Base-by-base conservation (phyloP, 2,888 invertebrate species). In the Adineta ricciae region DNA sequence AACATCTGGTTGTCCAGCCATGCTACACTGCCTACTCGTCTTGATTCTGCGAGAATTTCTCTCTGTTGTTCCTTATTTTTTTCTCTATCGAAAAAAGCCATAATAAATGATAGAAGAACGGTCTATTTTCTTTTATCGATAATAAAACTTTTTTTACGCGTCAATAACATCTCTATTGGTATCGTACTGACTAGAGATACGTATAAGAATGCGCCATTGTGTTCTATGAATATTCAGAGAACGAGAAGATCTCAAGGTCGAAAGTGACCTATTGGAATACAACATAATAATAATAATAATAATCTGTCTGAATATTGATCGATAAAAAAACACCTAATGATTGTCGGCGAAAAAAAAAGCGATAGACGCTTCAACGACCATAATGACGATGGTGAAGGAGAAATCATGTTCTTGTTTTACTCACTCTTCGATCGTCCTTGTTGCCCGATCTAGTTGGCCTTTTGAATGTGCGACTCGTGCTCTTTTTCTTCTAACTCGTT, bases 1-100 rank as follows among this genome's bases (percentile, higher is more conserved):
- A 73, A 36, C 38, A 73, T 73, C 73, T 73, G 73, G 73, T 38
- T 73, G 73, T 73, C 73, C 73, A 73, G 73, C 73, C 64, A 32
- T 16, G 14, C 64, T 27, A 27, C 64, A 27, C 27, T 64, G 32
- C 64, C 32, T 64, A 64, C n/a, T 64, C 14, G 27, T 64, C 32
- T 64, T 64, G 32, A 16, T 14, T 32, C 27, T 64, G 64, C 64
- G 14, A 11, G 14, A 14, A 27, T 32, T 64, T 64, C 16, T 52
- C 21, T 16, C n/a, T n/a, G n/a, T 46, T 11, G 11, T 46, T 46
- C 46, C 11, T 46, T 46, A 5, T 46, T 46, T 46, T 46, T 46
- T 46, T 11, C 46, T 11, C 46, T 46, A 8, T 46, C 46, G 5
- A 46, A 64, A 19, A 27, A 3, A 64, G 27, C 27, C 46, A 46